Percentiles rank a stretch among this genome's conserved stretches.
Conservation (phyloP, 1,140 invertebrate species). For the Catajapyx aquilonaris region DNA sequence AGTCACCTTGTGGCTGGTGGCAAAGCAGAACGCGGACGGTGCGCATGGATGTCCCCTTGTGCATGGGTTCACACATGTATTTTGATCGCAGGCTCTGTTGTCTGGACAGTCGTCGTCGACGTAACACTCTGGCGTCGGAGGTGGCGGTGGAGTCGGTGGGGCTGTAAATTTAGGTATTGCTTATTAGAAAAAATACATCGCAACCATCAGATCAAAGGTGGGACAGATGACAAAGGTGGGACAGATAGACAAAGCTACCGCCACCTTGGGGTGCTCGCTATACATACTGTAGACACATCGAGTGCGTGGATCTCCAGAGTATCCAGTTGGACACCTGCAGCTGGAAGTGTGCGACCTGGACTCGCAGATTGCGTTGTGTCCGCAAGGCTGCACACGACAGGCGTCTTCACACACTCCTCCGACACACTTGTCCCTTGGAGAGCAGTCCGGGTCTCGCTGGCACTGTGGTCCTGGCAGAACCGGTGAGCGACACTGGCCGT, state of each 20-base stretch:
- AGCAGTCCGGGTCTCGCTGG: slow-evolving; percentile 47
- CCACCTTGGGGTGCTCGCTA: too few relatives aligned
- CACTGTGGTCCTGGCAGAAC: slow-evolving; percentile 32
- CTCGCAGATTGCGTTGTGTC: slow-evolving; percentile 62
- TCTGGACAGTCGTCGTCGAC: slow-evolving; percentile 47
- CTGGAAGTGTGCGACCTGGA: slow-evolving; percentile 47
- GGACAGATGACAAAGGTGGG: too few relatives aligned
- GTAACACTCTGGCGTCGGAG: slow-evolving; percentile 41
- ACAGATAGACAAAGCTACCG: too few relatives aligned
- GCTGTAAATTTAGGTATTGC: too few relatives aligned
- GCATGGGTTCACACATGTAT: slow-evolving; percentile 58
- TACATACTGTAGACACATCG: slow-evolving; percentile 44
- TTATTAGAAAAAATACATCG: not conserved
- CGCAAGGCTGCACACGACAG: slow-evolving; percentile 53
- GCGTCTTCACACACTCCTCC: slow-evolving; percentile 54
- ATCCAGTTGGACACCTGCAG: slow-evolving; percentile 55
- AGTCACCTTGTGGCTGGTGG: slow-evolving; percentile 43
- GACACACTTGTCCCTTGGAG: slow-evolving; percentile 43
- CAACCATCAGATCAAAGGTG: slow-evolving; percentile 4
- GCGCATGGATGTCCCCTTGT: slow-evolving; percentile 41
- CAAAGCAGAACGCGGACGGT: slow-evolving; percentile 50
- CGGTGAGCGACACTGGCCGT: slow-evolving; percentile 38
- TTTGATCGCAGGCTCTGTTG: slow-evolving; percentile 50
- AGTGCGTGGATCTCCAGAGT: slow-evolving; percentile 56
- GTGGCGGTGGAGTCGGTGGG: slow-evolving; percentile 22